phyloP scores from a whole-genome alignment of 2,113 vertebrate species.

The Periophthalmus modestus region DNA sequence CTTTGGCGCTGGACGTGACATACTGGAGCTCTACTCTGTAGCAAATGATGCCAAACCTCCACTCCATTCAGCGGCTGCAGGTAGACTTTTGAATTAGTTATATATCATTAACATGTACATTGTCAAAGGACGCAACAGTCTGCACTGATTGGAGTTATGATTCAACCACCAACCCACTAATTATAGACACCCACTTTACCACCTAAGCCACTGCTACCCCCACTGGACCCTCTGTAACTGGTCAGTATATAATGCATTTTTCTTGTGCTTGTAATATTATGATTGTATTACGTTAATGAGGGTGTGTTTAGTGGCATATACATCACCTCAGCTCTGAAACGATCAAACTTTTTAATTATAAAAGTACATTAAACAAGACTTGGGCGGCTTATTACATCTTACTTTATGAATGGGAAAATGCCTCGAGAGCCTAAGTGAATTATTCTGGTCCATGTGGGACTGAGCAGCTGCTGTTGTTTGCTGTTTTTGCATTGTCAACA shows the following conservation, averaged over 20 bases:
- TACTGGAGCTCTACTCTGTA: too few relatives aligned
- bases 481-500: background rate
- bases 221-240: background rate
- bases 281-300: background rate
- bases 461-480: background rate
- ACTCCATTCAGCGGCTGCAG: too few relatives aligned
- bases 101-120: too few relatives aligned
- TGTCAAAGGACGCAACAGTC: too few relatives aligned
- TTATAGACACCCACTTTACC: too few relatives aligned
- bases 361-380: background rate
- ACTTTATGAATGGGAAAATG: background rate
- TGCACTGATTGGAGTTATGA: too few relatives aligned
- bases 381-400: background rate
- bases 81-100: too few relatives aligned
- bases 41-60: too few relatives aligned
- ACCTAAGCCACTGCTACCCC: too few relatives aligned
- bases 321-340: background rate
- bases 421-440: background rate
- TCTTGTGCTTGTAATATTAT: background rate
- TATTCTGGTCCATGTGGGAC: background rate
- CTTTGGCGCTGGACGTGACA: too few relatives aligned
- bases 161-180: too few relatives aligned
- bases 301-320: background rate
- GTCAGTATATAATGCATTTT: background rate
- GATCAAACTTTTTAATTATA: background rate